phyloP scores from a whole-genome alignment of 2,888 invertebrate species.

The Troides aeacus region DNA sequence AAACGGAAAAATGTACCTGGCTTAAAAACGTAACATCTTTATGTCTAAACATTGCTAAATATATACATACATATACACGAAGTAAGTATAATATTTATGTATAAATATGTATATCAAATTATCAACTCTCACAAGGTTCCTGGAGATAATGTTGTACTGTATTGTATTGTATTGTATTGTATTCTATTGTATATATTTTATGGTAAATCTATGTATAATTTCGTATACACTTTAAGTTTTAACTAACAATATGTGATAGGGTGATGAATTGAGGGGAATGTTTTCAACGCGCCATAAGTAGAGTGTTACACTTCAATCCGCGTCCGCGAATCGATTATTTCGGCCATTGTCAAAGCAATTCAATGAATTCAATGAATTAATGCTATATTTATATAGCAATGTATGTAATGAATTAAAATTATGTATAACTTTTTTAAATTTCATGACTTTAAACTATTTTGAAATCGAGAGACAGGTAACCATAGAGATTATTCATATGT shows the following conservation, averaged over 20 bases:
- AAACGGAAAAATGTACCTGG: slow-evolving; percentile 40
- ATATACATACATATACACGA: slow-evolving; percentile 28
- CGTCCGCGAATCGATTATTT: no score
- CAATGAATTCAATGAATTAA: no score
- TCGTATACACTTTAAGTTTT: slow-evolving; percentile 31
- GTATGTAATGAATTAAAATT: no score
- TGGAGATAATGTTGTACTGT: slow-evolving; percentile 53
- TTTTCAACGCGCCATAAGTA: no score
- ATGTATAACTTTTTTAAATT: slow-evolving; percentile 20
- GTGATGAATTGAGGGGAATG: no score
- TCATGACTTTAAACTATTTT: slow-evolving; percentile 27
- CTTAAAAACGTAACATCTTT: slow-evolving; percentile 32
- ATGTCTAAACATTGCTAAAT: not conserved
- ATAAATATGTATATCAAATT: slow-evolving; percentile 30
- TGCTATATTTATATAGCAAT: no score
- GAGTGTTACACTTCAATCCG: no score
- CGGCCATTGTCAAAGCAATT: no score
- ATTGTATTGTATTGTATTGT: no score
- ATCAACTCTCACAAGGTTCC: slow-evolving; percentile 56
- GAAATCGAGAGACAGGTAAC: no score
- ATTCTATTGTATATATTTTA: slow-evolving; percentile 45
- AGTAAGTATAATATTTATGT: slow-evolving; percentile 6
- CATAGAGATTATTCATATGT: no score
- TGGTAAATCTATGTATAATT: slow-evolving; percentile 34
- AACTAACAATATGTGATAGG: slow-evolving; percentile 33